Evolutionary conservation across 2,888 invertebrate species (phyloP), one percentile per base, ranked within the genome.

Genomic region (Epinotia demarniana): DNA sequence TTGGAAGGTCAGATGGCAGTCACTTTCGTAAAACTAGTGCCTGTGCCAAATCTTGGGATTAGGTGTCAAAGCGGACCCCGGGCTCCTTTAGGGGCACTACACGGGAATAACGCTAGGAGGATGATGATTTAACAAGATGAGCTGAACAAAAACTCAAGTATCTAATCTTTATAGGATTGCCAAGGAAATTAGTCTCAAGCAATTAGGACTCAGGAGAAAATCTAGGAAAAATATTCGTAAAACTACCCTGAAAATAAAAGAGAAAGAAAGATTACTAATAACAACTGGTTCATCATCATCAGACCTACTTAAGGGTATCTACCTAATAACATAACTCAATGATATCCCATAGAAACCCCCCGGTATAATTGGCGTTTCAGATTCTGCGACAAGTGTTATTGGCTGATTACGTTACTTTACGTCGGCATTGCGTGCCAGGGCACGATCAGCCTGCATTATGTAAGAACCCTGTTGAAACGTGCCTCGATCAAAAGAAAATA

Each of bases 371-470:
- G 58, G 19, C 55, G 46, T 27, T 55, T 55, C n/a, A 43, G 61
- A 61, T 55, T 18, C 39, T 61, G 67, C 64, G 73, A 73, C 66
- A 79, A 81, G 80, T 79, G 80, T 76, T 80, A 82, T 80, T 72
- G 78, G 79, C 78, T 81, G 83, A 83, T 86, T 83, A 87, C 79
- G 72, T 46, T 75, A 49, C 27, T 75, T 75, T 67, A 72, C 67
- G 81, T 82, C 79, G 76, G 78, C 79, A 81, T 89, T 81, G 88
- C 89, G 88, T 89, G 89, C 80, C 79, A 77, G 67, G 80, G 85
- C 83, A 83, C 82, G 82, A 81, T 81, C 75, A 67, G 18, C 46
- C 61, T 71, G 61, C 72, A 75, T 75, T 67, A 72, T 67, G 67
- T 67, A 75, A 75, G 58, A 63, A 23, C 63, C 74, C 74, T 71